Base-by-base conservation (phyloP, 2,113 vertebrate genomes). In the Balaeniceps rex region DNA sequence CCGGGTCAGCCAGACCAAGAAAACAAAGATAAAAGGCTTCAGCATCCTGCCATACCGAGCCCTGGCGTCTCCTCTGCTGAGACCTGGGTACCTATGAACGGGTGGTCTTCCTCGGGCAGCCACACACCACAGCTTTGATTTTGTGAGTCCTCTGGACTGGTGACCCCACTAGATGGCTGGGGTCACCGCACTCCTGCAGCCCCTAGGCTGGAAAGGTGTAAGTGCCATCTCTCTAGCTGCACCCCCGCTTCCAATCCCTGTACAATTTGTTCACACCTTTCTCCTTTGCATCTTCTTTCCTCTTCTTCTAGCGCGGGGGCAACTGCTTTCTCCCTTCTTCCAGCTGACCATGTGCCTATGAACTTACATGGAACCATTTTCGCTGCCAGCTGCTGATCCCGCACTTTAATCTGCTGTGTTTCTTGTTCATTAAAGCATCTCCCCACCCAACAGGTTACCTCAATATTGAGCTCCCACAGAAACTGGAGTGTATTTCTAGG, bases 21-120 rank as follows among this genome's bases (percentile, higher is more conserved):
- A 87, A 96, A 82, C 22, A 82, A 28, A 78, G 72, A 61, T 60
- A 63, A 93, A 74, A 66, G 15, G 21, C 52, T 84, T 49, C 55
- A 63, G 44, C 65, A 17, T 28, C 34, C 7, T 51, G 13, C 26
- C 0, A 1, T 14, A 29, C 40, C 0, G 4, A 65, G 38, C 55
- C 19, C 70, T 49, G 36, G 24, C 6, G 3, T 38, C 46, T 57
- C 71, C 25, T 57, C 52, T 72, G 52, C 83, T 72, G 57, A 51
- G 36, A 52, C 14, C 2, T 10, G 42, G 85, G 63, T 74, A 46
- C 33, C 47, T 46, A 3, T 11, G 47, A 71, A 36, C 0, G 0
- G 57, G 17, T 21, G 66, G 12, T 69, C 14, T 24, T 81, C 52
- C 54, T n/a, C 0, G 0, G 83, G 44, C 58, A 81, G 71, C 22